These are phyloP conservation scores for Hydraecia micacea DNA, from an alignment of 2,888 invertebrate species.

Conservation along the genomic window DNA sequence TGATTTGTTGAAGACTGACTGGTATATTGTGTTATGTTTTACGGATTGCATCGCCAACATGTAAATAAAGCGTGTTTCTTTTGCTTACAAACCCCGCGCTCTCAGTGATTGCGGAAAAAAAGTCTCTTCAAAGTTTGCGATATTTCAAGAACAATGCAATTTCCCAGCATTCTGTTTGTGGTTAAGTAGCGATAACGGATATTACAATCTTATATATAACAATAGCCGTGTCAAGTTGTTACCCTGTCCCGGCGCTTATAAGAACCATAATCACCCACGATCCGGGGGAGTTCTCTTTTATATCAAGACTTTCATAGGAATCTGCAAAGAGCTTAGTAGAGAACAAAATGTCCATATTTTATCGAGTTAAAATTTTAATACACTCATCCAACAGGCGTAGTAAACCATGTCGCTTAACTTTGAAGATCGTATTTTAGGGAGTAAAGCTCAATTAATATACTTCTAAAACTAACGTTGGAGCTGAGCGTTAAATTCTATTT, in stretches of 20 bases:
- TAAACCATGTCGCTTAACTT: conserved; percentile 48
- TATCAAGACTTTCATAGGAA: conserved; percentile 13
- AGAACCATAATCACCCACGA: conserved; percentile 17
- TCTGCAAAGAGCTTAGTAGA: conserved; percentile 4
- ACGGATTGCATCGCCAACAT: background rate
- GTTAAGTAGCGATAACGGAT: conserved; percentile 29
- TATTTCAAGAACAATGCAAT: conserved; percentile 24
- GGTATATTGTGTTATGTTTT: no score
- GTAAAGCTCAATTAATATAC: conserved; percentile 51
- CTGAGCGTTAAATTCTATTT: conserved; percentile 53
- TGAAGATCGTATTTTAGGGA: conserved; percentile 48
- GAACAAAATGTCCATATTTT: conserved; percentile 19
- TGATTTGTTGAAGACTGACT: background rate
- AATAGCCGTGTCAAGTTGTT: conserved; percentile 46
- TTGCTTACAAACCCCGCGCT: background rate
- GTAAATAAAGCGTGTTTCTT: background rate
- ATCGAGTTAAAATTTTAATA: conserved; percentile 33
- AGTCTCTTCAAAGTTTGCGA: background rate
- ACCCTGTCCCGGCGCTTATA: conserved; percentile 18
- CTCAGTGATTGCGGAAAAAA: background rate
- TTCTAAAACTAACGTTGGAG: conserved; percentile 41
- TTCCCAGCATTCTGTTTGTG: conserved; percentile 18
- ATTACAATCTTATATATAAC: conserved; percentile 27
- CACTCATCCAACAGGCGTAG: conserved; percentile 27
- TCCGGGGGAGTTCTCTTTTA: background rate